Percentiles rank a stretch among this genome's conserved stretches.
Conservation (phyloP, 2,797 vertebrate genomes). For the Tauraco hartlaubi region DNA sequence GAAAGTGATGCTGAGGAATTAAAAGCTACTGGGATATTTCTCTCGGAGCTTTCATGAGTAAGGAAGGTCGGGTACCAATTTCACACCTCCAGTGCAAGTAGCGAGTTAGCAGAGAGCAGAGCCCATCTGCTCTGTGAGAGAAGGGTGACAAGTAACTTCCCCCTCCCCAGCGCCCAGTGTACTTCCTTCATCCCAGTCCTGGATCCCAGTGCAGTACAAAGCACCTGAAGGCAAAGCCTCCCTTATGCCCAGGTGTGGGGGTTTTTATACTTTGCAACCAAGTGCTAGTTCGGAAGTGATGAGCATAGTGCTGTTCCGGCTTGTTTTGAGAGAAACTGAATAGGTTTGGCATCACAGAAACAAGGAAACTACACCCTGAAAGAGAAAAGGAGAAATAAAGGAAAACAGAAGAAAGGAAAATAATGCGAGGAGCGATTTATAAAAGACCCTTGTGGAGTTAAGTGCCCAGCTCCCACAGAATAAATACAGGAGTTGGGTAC, state of each 20-base stretch:
- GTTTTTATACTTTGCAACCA: neutral
- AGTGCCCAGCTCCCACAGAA: neutral
- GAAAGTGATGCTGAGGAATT: slow-evolving; percentile 5
- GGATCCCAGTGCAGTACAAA: neutral
- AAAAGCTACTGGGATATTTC: neutral
- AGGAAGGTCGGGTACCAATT: neutral
- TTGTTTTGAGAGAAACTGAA: slow-evolving; percentile 15
- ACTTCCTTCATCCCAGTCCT: neutral
- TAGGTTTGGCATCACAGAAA: neutral
- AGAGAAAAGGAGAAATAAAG: neutral
- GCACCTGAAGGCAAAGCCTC: neutral
- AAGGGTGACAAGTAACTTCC: neutral
- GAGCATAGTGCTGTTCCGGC: neutral
- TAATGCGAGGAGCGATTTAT: neutral
- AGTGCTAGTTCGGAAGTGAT: neutral
- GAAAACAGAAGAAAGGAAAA: slow-evolving; percentile 14
- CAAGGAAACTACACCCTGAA: neutral
- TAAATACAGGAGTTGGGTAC: neutral
- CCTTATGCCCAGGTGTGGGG: accelerated
- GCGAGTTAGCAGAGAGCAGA: neutral
- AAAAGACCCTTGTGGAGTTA: slow-evolving; percentile 38
- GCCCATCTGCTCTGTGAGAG: neutral
- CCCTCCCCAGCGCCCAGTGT: neutral
- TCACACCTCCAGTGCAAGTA: neutral
- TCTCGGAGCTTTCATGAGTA: neutral